Conservation (phyloP, 2,113 vertebrate species). For the Tringa solitaria region DNA sequence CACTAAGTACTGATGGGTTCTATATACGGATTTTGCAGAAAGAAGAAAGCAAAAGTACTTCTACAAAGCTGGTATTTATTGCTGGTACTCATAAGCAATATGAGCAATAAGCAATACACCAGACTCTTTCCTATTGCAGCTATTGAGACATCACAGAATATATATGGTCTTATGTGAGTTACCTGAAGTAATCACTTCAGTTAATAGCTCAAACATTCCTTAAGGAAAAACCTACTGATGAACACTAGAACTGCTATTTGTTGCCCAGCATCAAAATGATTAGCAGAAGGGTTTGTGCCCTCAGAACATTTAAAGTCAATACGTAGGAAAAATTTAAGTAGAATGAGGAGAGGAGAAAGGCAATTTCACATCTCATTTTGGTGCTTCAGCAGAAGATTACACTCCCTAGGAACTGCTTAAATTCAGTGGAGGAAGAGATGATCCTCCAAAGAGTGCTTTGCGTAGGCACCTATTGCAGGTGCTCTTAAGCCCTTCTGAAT, state of each 20-base stretch:
- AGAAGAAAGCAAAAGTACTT: background rate
- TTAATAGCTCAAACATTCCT: background rate
- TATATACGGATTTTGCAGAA: background rate
- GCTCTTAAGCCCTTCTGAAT: background rate
- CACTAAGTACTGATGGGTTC: background rate
- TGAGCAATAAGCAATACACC: no score
- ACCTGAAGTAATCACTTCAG: background rate
- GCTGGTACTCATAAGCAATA: background rate
- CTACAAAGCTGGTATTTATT: background rate
- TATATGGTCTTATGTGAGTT: background rate
- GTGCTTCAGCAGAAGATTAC: background rate
- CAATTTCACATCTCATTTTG: background rate
- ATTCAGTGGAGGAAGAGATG: background rate
- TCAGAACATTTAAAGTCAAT: background rate
- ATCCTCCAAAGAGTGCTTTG: background rate
- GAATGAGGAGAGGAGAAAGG: background rate
- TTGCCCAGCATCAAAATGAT: background rate
- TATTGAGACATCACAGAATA: background rate
- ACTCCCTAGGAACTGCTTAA: background rate
- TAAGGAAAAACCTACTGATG: background rate
- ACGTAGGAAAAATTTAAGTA: background rate
- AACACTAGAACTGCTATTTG: background rate
- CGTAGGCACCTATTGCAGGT: fast-evolving
- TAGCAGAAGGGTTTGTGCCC: background rate
- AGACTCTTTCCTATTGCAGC: background rate